phyloP scores from a whole-genome alignment of 2,888 invertebrate species.

The Ephialtes manifestator region DNA sequence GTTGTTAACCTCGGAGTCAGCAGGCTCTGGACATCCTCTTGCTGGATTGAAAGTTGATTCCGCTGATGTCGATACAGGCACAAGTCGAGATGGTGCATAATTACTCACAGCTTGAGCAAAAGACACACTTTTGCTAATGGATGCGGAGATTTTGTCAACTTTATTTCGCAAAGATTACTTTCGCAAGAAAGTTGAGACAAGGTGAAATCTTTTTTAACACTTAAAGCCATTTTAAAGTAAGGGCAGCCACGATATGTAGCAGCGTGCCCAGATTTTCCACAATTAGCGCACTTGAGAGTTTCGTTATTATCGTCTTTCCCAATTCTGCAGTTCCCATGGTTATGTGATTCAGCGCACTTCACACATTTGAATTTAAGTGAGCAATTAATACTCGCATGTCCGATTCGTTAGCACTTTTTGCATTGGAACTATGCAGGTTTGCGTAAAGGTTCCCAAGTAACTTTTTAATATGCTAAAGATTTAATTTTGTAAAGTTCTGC shows the following conservation, averaged over 20 bases:
- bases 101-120: too few relatives aligned
- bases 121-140: not conserved
- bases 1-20: too few relatives aligned
- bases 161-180: not conserved
- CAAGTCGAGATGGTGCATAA: too few relatives aligned
- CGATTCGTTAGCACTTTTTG: constrained; percentile 43
- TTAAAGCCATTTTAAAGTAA: constrained; percentile 20
- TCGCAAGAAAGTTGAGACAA: not conserved
- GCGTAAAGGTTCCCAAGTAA: constrained; percentile 35
- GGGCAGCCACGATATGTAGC: constrained; percentile 37
- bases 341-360: constrained; percentile 33
- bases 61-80: too few relatives aligned
- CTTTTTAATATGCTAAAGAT: constrained; percentile 20
- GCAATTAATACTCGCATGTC: constrained; percentile 48
- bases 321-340: constrained; percentile 14
- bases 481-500: not conserved
- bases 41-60: too few relatives aligned
- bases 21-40: too few relatives aligned
- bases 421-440: constrained; percentile 37
- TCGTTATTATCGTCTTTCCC: not conserved
- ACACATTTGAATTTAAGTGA: constrained; percentile 40
- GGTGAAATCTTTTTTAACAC: not conserved
- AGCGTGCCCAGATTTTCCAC: not conserved
- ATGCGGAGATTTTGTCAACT: not conserved
- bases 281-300: constrained; percentile 45